Evolutionary conservation across 2,113 vertebrate species (phyloP).

Genomic region (Pavo muticus): DNA sequence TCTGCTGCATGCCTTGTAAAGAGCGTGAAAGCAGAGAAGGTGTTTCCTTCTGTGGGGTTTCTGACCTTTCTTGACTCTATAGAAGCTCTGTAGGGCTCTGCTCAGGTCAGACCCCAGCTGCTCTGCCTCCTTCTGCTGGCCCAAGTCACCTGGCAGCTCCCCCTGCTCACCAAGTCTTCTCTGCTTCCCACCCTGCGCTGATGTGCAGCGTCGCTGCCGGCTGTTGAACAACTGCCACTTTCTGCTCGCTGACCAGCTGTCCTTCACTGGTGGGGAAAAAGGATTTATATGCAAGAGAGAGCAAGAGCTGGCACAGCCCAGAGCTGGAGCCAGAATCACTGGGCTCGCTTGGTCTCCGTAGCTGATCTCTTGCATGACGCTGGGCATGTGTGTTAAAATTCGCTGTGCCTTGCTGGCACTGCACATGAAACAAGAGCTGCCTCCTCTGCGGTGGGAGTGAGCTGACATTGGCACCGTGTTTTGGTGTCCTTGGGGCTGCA

Average conservation of each 20-base stretch:
- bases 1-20: neutral
- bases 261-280: conserved; percentile 38
- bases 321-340: neutral
- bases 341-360: neutral
- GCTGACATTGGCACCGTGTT: neutral
- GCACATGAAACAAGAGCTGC: neutral
- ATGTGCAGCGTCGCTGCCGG: conserved; percentile 26
- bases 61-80: neutral
- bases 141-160: conserved; percentile 18
- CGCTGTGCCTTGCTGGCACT: neutral
- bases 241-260: conserved; percentile 47
- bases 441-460: fast-evolving
- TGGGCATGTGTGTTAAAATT: neutral
- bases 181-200: neutral
- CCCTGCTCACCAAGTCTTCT: neutral
- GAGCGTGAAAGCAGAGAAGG: neutral
- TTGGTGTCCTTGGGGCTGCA: neutral
- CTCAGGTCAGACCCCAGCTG: neutral
- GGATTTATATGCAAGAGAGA: conserved; percentile 39
- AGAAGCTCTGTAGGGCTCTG: neutral
- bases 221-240: conserved; percentile 45
- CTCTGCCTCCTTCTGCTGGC: conserved; percentile 18
- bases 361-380: neutral
- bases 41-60: neutral
- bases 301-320: conserved; percentile 2